Base-by-base conservation (phyloP, 2,797 vertebrate species). In the Coreius guichenoti region DNA sequence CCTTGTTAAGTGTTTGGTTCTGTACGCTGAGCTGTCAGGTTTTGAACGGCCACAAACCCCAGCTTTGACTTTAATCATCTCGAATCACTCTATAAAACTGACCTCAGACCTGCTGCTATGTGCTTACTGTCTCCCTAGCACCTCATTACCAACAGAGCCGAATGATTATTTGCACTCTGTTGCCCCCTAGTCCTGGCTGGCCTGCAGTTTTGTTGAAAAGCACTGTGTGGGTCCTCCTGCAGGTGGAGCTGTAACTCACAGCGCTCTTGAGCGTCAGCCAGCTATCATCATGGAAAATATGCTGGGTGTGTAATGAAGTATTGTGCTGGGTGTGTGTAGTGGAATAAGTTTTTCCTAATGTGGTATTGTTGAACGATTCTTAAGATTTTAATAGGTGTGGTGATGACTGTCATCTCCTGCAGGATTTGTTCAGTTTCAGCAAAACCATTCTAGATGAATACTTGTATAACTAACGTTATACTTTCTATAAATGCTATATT, bases 231-330 rank as follows among this genome's bases (percentile, higher is more conserved):
- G 69, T 69, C 79, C 33, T 81, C 85, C 89, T 86, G 86, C 84
- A 90, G 89, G 82, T 85, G 89, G 87, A 68, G 87, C 84, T 36
- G 51, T 54, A 74, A 81, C 63, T 75, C 56, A 51, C 72, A 63
- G 47, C 16, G n/a, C 33, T 69, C 26, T 85, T 84, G 82, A 80
- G 67, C 67, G 1, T 49, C 85, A 82, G 86, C 72, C 83, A 81
- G 86, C 67, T 33, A 33, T 63, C 68, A 78, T 80, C 87, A 86
- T 86, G 87, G 87, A 88, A 88, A 90, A 80, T 90, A 86, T 74
- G 43, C 77, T 80, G 84, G 83, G 75, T 73, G 73, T 84, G 83
- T 79, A 63, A 61, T 80, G 67, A 80, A 85, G 49, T 79, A 85
- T 79, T 85, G 76, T 80, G 16, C n/a, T 29, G 65, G 83, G 68